Conservation (phyloP, 1,140 invertebrate species). For the Drosophila trapezifrons region DNA sequence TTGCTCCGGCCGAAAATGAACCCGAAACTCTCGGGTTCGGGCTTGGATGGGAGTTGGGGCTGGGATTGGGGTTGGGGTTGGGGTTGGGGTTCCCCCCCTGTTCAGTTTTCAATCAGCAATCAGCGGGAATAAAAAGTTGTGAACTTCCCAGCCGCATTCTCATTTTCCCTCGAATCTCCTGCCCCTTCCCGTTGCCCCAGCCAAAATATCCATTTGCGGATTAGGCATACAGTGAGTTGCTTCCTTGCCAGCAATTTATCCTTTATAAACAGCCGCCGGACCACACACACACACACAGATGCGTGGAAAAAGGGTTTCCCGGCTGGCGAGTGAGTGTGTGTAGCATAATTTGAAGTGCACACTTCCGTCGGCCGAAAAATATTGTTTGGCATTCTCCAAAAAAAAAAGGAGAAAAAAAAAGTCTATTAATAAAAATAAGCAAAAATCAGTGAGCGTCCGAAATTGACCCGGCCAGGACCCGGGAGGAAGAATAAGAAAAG, state of each 20-base stretch:
- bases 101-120: slow-evolving; percentile 47
- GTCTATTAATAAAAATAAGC: slow-evolving; percentile 80
- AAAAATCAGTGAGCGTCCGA: slow-evolving; percentile 45
- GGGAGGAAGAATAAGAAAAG: slow-evolving; percentile 45
- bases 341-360: slow-evolving; percentile 74
- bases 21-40: neutral
- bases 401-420: slow-evolving; percentile 64
- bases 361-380: slow-evolving; percentile 63
- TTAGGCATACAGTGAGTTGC: slow-evolving; percentile 72
- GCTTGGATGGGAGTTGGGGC: neutral
- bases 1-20: slow-evolving; percentile 36
- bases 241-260: slow-evolving; percentile 66
- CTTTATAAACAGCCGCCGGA: slow-evolving; percentile 77
- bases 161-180: neutral
- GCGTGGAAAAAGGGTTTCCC: slow-evolving; percentile 13
- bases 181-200: slow-evolving; percentile 24
- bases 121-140: slow-evolving; percentile 45
- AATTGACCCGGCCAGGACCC: slow-evolving; percentile 59
- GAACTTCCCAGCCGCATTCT: slow-evolving; percentile 19
- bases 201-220: slow-evolving; percentile 78
- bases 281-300: slow-evolving; percentile 18
- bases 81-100: slow-evolving; percentile 1
- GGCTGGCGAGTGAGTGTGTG: slow-evolving; percentile 27
- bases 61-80: neutral
- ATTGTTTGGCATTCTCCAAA: slow-evolving; percentile 72